Evolutionary conservation across 1,140 invertebrate genomes (phyloP).

Genomic region (Meloidogyne chitwoodi): DNA sequence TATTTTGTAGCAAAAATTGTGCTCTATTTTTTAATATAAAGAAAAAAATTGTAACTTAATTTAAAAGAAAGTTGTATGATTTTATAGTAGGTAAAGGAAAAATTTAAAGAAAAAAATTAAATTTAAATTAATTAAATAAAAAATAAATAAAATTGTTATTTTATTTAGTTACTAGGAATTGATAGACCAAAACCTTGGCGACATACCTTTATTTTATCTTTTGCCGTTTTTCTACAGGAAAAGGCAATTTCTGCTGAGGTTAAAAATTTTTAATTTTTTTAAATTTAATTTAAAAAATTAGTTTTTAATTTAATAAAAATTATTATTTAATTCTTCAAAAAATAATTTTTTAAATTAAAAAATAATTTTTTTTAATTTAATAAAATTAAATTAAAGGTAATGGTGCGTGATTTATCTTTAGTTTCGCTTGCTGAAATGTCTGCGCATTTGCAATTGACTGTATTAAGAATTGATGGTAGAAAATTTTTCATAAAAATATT

Average conservation of each 20-base stretch:
- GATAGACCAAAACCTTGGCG: neutral
- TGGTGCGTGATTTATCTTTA: slow-evolving; percentile 23
- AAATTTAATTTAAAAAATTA: neutral
- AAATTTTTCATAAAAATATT: neutral
- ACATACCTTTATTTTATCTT: neutral
- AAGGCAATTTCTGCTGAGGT: slow-evolving; percentile 9
- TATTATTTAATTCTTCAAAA: too few relatives aligned
- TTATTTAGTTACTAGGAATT: slow-evolving; percentile 6
- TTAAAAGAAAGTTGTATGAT: too few relatives aligned
- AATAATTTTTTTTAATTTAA: too few relatives aligned
- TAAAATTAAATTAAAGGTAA: neutral
- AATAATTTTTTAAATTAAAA: too few relatives aligned
- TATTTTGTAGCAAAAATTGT: too few relatives aligned
- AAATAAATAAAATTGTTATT: neutral
- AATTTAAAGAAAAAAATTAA: too few relatives aligned
- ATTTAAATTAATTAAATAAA: neutral
- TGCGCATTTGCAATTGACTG: slow-evolving; percentile 23
- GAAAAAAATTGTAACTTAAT: too few relatives aligned
- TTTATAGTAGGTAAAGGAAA: too few relatives aligned
- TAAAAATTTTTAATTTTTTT: neutral
- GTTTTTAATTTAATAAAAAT: too few relatives aligned
- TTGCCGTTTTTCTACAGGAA: neutral
- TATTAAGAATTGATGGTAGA: slow-evolving; percentile 20
- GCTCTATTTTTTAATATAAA: too few relatives aligned
- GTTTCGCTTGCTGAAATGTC: slow-evolving; percentile 28